These are phyloP conservation scores for Ectemnius lituratus DNA, from an alignment of 2,888 invertebrate species.

Conservation along the genomic window DNA sequence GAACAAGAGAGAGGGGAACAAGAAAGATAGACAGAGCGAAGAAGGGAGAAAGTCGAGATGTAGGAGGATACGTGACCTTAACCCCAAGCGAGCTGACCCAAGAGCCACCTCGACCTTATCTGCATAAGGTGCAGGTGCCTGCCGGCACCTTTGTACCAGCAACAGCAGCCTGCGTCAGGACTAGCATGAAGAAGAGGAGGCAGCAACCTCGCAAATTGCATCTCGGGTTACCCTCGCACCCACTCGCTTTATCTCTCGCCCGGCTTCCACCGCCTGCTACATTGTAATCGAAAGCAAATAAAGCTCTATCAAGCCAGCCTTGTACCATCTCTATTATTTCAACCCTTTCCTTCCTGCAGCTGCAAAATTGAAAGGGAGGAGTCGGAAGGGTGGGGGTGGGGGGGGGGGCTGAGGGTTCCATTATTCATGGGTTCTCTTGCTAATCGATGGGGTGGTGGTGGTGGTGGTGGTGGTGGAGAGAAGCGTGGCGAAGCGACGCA, in stretches of 20 bases:
- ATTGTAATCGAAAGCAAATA: conserved; percentile 7
- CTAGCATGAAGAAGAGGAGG: conserved; percentile 27
- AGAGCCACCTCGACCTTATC: conserved; percentile 71
- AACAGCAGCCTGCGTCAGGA: conserved; percentile 53
- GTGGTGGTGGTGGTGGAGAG: neutral
- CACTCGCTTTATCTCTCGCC: neutral
- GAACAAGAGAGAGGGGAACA: too few species aligned
- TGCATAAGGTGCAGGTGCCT: conserved; percentile 75
- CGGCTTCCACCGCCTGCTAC: neutral
- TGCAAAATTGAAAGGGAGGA: too few species aligned
- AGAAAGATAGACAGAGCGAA: conserved; percentile 20
- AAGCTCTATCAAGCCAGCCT: neutral
- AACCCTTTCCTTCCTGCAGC: too few species aligned
- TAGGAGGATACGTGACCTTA: conserved; percentile 53
- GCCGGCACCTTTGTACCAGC: conserved; percentile 70
- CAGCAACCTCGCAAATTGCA: conserved; percentile 41
- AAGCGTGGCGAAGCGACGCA: neutral
- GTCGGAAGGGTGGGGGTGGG: too few species aligned
- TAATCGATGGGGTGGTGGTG: conserved; percentile 1
- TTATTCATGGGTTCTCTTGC: neutral
- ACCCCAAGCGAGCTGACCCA: conserved; percentile 62
- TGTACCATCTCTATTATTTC: too few species aligned
- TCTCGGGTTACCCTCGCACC: neutral
- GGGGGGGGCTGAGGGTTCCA: too few species aligned
- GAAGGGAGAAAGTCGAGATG: conserved; percentile 18